phyloP scores from a whole-genome alignment of 2,113 vertebrate species.

The Donacobius atricapilla region DNA sequence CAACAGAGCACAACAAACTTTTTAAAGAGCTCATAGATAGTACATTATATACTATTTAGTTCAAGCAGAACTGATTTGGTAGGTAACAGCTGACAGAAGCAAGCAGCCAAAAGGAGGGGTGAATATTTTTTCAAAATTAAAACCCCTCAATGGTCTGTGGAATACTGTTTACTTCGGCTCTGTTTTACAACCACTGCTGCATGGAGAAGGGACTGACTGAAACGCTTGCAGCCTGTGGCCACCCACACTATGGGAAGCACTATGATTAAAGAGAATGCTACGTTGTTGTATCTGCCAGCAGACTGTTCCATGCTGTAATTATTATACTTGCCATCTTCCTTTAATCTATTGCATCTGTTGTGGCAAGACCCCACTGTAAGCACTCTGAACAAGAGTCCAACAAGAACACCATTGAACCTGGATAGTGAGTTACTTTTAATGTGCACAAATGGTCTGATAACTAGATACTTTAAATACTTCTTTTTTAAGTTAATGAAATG shows the following conservation, averaged over 20 bases:
- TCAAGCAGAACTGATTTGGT: neutral
- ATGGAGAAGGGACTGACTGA: conserved; percentile 14
- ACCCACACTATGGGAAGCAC: conserved; percentile 72
- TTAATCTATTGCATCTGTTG: conserved; percentile 78
- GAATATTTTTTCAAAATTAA: conserved; percentile 40
- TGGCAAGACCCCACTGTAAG: conserved; percentile 26
- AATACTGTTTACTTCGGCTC: conserved; percentile 62
- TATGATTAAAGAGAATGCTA: conserved; percentile 73
- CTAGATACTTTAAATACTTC: conserved; percentile 40
- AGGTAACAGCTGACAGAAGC: conserved; percentile 18
- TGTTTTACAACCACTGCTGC: conserved; percentile 40
- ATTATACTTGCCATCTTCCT: conserved; percentile 70
- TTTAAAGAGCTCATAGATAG: neutral
- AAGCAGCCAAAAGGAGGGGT: neutral
- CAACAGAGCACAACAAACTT: neutral
- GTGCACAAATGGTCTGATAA: conserved; percentile 38
- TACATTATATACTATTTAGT: neutral
- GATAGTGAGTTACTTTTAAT: conserved; percentile 61
- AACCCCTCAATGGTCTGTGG: conserved; percentile 26
- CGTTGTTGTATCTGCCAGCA: conserved; percentile 59
- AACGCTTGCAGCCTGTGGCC: conserved; percentile 55
- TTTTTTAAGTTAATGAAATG: conserved; percentile 12
- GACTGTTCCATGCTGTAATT: conserved; percentile 72
- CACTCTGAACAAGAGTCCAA: conserved; percentile 54
- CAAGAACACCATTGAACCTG: conserved; percentile 55